Conservation (phyloP, 2,888 invertebrate genomes). For the Oligia strigilis region DNA sequence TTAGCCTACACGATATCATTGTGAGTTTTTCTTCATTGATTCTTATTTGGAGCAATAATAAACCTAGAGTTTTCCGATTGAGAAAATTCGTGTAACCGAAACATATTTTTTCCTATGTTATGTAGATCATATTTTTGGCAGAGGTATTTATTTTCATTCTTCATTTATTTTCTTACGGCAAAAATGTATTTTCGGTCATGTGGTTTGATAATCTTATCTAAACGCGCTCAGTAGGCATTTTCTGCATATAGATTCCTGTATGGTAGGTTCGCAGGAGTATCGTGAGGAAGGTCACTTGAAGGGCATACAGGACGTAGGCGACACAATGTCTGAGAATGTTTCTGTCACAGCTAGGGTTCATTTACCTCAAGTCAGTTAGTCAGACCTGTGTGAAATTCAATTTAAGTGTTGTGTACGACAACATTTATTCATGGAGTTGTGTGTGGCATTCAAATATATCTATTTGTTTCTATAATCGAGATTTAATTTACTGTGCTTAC, state of each 20-base stretch:
- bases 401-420: slow-evolving; percentile 33
- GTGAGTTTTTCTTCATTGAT: not conserved
- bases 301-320: slow-evolving; percentile 72
- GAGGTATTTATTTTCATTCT: not conserved
- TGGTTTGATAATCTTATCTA: not conserved
- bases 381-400: slow-evolving; percentile 33
- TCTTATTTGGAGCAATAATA: slow-evolving; percentile 2
- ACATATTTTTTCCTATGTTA: not conserved
- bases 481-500: slow-evolving; percentile 12
- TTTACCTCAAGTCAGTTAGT: slow-evolving; percentile 61
- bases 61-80: not conserved
- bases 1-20: not conserved
- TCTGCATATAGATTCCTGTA: not conserved
- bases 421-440: slow-evolving; percentile 27
- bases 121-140: slow-evolving; percentile 16
- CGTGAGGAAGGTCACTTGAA: slow-evolving; percentile 75
- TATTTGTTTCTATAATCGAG: slow-evolving; percentile 26
- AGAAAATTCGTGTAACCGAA: not conserved
- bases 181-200: slow-evolving; percentile 12
- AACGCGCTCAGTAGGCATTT: not conserved
- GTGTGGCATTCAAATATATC: slow-evolving; percentile 21
- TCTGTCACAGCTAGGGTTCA: slow-evolving; percentile 63
- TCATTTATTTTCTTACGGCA: slow-evolving; percentile 13
- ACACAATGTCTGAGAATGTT: slow-evolving; percentile 69
- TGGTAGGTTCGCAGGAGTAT: slow-evolving; percentile 47